phyloP scores from a whole-genome alignment of 2,797 vertebrate genomes.

The Gallinago stenura region DNA sequence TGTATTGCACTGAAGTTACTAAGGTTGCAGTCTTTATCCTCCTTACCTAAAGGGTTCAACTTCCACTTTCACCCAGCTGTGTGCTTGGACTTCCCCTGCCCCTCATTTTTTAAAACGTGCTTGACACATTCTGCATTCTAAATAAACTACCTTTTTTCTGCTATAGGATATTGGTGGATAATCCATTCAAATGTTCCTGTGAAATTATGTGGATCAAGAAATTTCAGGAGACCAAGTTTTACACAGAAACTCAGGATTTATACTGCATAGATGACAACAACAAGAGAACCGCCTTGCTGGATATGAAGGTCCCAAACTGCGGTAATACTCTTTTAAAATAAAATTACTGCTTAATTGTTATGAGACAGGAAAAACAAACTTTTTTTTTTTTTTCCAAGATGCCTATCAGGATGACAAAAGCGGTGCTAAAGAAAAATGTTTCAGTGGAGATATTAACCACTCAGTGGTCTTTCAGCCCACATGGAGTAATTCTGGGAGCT shows the following conservation, averaged over 20 bases:
- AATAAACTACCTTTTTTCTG: background rate
- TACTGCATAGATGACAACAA: constrained; percentile 89
- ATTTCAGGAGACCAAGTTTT: constrained; percentile 86
- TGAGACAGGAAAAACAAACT: background rate
- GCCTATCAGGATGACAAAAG: background rate
- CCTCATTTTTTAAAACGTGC: background rate
- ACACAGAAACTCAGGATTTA: constrained; percentile 86
- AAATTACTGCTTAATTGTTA: background rate
- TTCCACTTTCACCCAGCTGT: background rate
- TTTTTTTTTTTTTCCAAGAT: background rate
- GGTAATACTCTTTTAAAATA: constrained; percentile 83
- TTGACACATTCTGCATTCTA: background rate
- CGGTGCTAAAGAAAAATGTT: background rate
- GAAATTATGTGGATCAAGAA: constrained; percentile 98
- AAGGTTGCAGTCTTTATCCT: background rate
- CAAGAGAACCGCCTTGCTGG: constrained; percentile 84
- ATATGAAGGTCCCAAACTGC: constrained; percentile 87
- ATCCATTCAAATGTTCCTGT: constrained; percentile 94
- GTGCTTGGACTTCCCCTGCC: background rate
- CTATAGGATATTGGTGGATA: constrained; percentile 88
- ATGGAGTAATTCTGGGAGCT: background rate
- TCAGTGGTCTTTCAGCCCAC: background rate
- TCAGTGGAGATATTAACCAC: background rate
- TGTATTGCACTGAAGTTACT: background rate
- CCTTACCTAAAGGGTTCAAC: background rate